These are phyloP conservation scores for Cephalopholis sonnerati DNA, from an alignment of 2,113 vertebrate species.

Conservation along the genomic window DNA sequence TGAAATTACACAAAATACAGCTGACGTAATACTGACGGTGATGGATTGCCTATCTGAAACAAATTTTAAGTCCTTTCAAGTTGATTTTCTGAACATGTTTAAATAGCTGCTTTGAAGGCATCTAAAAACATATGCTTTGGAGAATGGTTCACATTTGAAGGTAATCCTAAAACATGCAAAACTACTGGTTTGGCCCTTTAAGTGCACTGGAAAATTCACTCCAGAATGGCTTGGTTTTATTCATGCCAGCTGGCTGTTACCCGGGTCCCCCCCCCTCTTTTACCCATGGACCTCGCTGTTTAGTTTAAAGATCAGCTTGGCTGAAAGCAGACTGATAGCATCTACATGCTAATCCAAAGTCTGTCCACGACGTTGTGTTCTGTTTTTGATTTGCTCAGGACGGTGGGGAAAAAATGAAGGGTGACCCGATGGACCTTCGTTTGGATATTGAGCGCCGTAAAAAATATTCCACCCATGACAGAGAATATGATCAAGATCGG, in stretches of 20 bases:
- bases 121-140: constrained; percentile 44
- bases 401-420: constrained; percentile 89
- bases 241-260: constrained; percentile 22
- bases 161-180: constrained; percentile 42
- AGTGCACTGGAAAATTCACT: constrained; percentile 35
- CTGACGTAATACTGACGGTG: constrained; percentile 3
- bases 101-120: neutral
- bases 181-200: constrained; percentile 41
- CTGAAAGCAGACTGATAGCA: constrained; percentile 49
- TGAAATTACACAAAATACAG: neutral
- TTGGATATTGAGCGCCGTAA: constrained; percentile 97
- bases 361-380: constrained; percentile 78
- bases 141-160: constrained; percentile 28
- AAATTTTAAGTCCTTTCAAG: constrained; percentile 1
- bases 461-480: constrained; percentile 90
- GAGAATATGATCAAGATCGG: constrained; percentile 89
- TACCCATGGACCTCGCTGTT: constrained; percentile 8
- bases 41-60: constrained; percentile 13
- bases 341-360: constrained; percentile 75
- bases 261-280: neutral
- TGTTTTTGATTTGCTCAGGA: constrained; percentile 85
- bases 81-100: constrained; percentile 17
- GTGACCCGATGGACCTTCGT: constrained; percentile 93
- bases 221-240: constrained; percentile 25
- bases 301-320: constrained; percentile 54